Evolutionary conservation across 2,113 vertebrate species (phyloP), one percentile per base, ranked within the genome.

Genomic region (Manacus vitellinus): DNA sequence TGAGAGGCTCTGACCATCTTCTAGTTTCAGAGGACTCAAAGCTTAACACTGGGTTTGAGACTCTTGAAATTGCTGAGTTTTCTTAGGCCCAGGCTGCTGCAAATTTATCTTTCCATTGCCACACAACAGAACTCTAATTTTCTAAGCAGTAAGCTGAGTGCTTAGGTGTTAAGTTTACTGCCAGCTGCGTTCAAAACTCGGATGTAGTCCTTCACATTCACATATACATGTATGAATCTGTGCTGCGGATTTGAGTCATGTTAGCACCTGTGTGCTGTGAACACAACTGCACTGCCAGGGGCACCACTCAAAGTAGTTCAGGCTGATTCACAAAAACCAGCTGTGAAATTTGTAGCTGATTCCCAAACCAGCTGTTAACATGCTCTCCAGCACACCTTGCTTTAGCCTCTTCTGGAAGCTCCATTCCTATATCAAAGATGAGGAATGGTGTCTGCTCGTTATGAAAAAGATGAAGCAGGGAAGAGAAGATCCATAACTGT

Each of bases 271-370:
- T 85, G 74, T 73, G 30, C 70, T 37, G 28, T 37, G 59, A 54
- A n/a, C 30, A 35, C 85, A 92, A 85, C 92, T 94, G 92, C 72
- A 86, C 25, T 75, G 76, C 92, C 67, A 55, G 55, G 24, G 71
- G 88, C 71, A 70, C n/a, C 27, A 35, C 49, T 82, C 70, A 39
- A 8, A 63, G 75, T 68, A 30, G n/a, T 78, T 91, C 75, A 85
- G 85, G n/a, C 75, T 70, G n/a, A 31, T 73, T 91, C 80, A 47
- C 39, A 67, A 62, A 89, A 82, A 94, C 31, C 88, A 94, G 75
- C 92, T 95, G 92, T 85, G 88, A 92, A 82, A 59, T 68, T 68
- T 49, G 70, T 31, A 82, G 75, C 49, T 82, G 54, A 70, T 77
- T 92, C 80, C 88, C 71, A 78, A 88, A 85, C 39, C 80, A 89